Evolutionary conservation across 2,113 vertebrate species (phyloP).

Genomic region (Athene noctua): DNA sequence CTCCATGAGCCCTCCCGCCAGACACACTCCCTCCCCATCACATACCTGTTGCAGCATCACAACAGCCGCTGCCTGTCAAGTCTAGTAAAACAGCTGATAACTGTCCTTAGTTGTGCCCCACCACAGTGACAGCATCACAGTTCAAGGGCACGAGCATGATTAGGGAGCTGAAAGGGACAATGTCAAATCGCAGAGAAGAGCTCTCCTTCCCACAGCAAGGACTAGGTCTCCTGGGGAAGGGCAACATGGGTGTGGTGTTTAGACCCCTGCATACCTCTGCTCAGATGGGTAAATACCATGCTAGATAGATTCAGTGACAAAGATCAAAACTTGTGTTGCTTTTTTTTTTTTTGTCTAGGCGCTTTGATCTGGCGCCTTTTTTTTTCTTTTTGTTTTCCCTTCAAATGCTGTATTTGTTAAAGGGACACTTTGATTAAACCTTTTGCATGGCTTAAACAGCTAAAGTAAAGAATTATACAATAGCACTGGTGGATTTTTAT

Average conservation of each 20-base stretch:
- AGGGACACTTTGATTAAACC: constrained; percentile 18
- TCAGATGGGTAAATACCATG: not conserved
- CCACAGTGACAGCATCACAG: rapidly evolving
- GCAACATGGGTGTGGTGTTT: not conserved
- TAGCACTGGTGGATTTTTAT: not conserved
- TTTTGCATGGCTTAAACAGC: constrained; percentile 32
- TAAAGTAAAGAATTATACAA: not conserved
- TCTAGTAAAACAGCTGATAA: not conserved
- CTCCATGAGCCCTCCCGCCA: rapidly evolving
- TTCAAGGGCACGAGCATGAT: not conserved
- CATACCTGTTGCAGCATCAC: not conserved
- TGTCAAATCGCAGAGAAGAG: not conserved
- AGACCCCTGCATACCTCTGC: not conserved
- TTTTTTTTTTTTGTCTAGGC: not conserved
- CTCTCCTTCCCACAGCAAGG: not conserved
- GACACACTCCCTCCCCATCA: rapidly evolving
- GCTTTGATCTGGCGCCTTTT: not conserved
- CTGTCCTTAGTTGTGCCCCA: not conserved
- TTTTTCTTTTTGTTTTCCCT: not conserved
- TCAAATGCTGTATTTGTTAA: constrained; percentile 1
- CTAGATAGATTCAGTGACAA: not conserved
- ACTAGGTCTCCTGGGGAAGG: not conserved
- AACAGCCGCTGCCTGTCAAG: rapidly evolving
- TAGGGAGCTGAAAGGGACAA: not conserved
- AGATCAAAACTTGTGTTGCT: not conserved